A percentile compares a stretch with the other conserved stretches of the same genome.
Evolutionary conservation across 2,888 invertebrate genomes (phyloP).

Genomic region (Proisotoma minuta): DNA sequence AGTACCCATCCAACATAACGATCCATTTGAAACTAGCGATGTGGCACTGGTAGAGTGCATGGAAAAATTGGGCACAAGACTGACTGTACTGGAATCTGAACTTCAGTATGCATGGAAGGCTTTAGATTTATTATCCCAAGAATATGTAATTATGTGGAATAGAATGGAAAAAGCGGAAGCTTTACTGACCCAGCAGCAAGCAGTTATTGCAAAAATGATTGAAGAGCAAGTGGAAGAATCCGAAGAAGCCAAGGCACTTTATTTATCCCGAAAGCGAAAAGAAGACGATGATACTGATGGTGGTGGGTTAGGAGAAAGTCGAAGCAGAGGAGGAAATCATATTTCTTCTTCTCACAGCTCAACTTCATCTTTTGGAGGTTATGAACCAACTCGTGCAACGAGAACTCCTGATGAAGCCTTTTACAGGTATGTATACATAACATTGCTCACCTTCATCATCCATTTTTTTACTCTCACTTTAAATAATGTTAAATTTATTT

Average conservation of each 20-base stretch:
- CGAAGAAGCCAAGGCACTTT: constrained; percentile 50
- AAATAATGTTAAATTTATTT: no score
- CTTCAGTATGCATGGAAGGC: constrained; percentile 89
- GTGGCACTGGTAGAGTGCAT: constrained; percentile 70
- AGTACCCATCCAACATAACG: constrained; percentile 34
- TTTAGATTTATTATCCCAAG: constrained; percentile 80
- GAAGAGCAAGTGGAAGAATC: constrained; percentile 52
- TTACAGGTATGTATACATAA: no score
- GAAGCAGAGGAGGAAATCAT: constrained; percentile 1
- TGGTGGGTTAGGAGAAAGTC: constrained; percentile 9
- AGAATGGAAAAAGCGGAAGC: constrained; percentile 81
- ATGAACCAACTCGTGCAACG: constrained; percentile 15
- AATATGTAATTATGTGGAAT: constrained; percentile 92
- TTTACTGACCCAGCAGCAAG: constrained; percentile 81
- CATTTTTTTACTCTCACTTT: constrained; percentile 82
- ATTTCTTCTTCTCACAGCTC: neutral
- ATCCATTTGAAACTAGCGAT: constrained; percentile 45
- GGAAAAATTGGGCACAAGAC: constrained; percentile 72
- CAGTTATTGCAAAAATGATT: constrained; percentile 80
- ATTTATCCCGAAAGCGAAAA: constrained; percentile 47
- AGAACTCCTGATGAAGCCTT: constrained; percentile 23
- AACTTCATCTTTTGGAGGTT: constrained; percentile 9
- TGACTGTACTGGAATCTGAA: constrained; percentile 83
- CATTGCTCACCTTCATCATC: constrained; percentile 63
- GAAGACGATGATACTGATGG: constrained; percentile 15